Evolutionary conservation across 2,797 vertebrate species (phyloP).

Genomic region (Hypotaenidia okinawae): DNA sequence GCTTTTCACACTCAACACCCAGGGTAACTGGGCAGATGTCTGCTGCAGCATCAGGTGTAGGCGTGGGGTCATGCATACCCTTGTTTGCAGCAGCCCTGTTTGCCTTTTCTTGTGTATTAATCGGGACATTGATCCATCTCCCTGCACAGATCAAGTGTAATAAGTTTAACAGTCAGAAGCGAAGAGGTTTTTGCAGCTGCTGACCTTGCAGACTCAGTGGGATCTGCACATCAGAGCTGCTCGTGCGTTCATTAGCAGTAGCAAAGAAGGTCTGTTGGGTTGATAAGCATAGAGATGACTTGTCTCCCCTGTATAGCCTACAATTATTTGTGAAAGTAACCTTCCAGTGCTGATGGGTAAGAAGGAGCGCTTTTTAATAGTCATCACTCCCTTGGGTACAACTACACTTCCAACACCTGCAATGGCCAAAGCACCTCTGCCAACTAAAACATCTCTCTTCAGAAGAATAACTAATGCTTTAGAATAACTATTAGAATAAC

Average conservation of each 20-base stretch:
- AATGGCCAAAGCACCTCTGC: background rate
- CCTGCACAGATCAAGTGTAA: background rate
- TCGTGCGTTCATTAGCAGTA: fast-evolving
- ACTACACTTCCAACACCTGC: slow-evolving; percentile 18
- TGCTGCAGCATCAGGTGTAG: background rate
- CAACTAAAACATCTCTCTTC: slow-evolving; percentile 2
- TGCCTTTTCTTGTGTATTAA: background rate
- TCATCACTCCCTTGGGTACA: background rate
- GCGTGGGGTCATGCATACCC: background rate
- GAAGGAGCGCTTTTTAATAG: background rate
- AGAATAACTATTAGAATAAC: background rate
- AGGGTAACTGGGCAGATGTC: background rate
- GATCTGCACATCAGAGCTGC: background rate
- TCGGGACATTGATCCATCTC: background rate
- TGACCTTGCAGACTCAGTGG: background rate
- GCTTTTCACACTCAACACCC: background rate
- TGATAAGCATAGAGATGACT: background rate
- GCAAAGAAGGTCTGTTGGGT: background rate
- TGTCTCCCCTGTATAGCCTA: background rate
- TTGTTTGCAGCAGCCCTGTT: background rate
- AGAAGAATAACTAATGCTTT: slow-evolving; percentile 3
- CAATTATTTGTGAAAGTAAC: background rate
- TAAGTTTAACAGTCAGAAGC: background rate
- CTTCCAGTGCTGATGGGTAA: background rate
- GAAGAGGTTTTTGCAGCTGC: background rate